phyloP scores from a whole-genome alignment of 1,140 invertebrate genomes.

The Ostrea edulis region DNA sequence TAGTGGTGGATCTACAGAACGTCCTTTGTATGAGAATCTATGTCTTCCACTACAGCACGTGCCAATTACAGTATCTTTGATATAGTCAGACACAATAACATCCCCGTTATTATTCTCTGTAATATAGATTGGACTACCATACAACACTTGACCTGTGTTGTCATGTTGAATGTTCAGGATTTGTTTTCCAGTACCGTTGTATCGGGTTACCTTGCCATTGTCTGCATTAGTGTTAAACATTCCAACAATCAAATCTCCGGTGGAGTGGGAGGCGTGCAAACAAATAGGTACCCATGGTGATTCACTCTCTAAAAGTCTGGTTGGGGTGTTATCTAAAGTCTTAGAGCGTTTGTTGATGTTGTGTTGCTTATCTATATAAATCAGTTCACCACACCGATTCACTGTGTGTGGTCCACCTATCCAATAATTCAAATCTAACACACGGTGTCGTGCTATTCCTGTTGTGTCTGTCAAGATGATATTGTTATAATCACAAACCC shows the following conservation, averaged over 20 bases:
- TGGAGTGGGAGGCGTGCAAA: not conserved
- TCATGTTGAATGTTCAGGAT: not conserved
- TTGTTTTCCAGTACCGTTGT: not conserved
- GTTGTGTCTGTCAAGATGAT: not conserved
- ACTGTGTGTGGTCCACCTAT: not conserved
- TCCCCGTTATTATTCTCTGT: not conserved
- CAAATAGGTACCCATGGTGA: not conserved
- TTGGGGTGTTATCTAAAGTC: not conserved
- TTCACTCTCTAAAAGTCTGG: not conserved
- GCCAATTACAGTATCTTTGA: not conserved
- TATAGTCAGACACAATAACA: not conserved
- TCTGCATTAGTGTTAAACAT: not conserved
- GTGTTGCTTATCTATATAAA: not conserved
- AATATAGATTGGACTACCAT: not conserved
- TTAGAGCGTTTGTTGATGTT: not conserved
- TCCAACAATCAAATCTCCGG: not conserved
- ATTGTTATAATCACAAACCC: not conserved
- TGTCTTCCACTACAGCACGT: not conserved
- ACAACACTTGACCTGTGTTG: not conserved
- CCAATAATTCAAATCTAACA: not conserved
- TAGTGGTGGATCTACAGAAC: not conserved
- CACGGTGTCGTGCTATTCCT: not conserved
- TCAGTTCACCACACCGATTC: not conserved
- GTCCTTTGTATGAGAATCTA: not conserved
- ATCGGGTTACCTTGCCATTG: not conserved